A percentile compares a stretch with the other conserved stretches of the same genome.
phyloP scores from a whole-genome alignment of 1,140 invertebrate genomes.

The Sweltsa coloradensis region DNA sequence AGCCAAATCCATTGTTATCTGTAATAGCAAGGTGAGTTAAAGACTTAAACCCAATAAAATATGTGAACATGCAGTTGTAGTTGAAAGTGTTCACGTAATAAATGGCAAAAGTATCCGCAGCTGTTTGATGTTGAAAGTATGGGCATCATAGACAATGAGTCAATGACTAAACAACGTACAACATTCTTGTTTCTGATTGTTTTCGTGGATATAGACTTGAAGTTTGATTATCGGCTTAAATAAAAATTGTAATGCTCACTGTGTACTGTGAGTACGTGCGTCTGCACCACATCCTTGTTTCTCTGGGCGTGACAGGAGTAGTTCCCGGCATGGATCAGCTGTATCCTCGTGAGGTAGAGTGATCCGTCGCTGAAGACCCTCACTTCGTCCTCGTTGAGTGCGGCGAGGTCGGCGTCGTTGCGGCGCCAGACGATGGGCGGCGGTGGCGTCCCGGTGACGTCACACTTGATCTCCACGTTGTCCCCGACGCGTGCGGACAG shows the following conservation, averaged over 20 bases:
- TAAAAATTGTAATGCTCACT: constrained; percentile 40
- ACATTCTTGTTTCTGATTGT: no score
- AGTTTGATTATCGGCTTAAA: no score
- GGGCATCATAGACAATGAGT: neutral
- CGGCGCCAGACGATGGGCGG: constrained; percentile 62
- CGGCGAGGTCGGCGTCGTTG: constrained; percentile 50
- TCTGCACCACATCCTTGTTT: constrained; percentile 62
- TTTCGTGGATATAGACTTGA: no score
- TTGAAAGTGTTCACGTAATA: no score
- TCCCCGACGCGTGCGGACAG: constrained; percentile 56
- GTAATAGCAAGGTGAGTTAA: no score
- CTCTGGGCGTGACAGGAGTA: constrained; percentile 66
- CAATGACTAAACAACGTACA: neutral
- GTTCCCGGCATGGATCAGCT: constrained; percentile 66
- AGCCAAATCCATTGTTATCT: no score
- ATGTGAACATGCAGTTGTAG: no score
- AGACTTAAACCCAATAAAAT: no score
- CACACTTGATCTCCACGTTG: constrained; percentile 71
- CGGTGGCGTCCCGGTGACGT: constrained; percentile 54
- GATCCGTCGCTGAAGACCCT: constrained; percentile 60
- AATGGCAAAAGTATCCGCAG: no score
- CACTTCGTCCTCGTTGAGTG: constrained; percentile 48
- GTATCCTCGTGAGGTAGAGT: constrained; percentile 60
- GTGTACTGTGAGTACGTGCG: constrained; percentile 61
- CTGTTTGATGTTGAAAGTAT: no score